Conservation (phyloP, 2,888 invertebrate genomes). For the Pterostichus madidus region DNA sequence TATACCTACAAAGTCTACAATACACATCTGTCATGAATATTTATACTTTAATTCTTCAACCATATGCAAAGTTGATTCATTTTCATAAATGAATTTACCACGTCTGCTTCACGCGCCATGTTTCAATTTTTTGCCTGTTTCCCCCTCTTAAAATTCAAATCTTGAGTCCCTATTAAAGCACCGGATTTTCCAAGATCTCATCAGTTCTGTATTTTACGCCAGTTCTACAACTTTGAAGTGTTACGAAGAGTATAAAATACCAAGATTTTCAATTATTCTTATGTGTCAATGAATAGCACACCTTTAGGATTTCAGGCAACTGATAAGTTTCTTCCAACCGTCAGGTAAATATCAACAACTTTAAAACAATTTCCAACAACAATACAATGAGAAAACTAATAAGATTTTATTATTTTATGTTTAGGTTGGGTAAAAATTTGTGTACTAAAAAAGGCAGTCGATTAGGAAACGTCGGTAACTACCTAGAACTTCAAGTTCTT, state of each 20-base stretch:
- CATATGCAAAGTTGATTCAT: slow-evolving; percentile 53
- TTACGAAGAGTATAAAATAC: slow-evolving; percentile 25
- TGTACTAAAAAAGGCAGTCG: slow-evolving; percentile 90
- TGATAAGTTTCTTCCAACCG: slow-evolving; percentile 75
- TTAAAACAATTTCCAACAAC: slow-evolving; percentile 63
- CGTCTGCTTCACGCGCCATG: slow-evolving; percentile 46
- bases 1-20: slow-evolving; percentile 47
- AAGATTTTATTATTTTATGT: slow-evolving; percentile 71
- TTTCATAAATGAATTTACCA: slow-evolving; percentile 34
- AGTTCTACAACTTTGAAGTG: slow-evolving; percentile 35
- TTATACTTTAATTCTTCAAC: slow-evolving; percentile 38
- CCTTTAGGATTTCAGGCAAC: slow-evolving; percentile 74
- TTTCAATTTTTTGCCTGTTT: slow-evolving; percentile 45
- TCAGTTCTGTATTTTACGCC: slow-evolving; percentile 46
- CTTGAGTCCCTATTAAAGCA: slow-evolving; percentile 6
- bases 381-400: slow-evolving; percentile 61
- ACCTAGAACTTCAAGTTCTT: slow-evolving; percentile 90
- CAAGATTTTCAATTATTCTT: slow-evolving; percentile 59
- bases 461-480: slow-evolving; percentile 91
- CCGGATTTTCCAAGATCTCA: slow-evolving; percentile 49
- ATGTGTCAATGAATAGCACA: slow-evolving; percentile 77
- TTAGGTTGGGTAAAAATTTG: slow-evolving; percentile 90
- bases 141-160: slow-evolving; percentile 12
- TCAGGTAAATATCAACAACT: slow-evolving; percentile 73
- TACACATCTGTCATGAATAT: slow-evolving; percentile 60